phyloP scores from a whole-genome alignment of 2,888 invertebrate genomes.

The Plagodis dolabraria region DNA sequence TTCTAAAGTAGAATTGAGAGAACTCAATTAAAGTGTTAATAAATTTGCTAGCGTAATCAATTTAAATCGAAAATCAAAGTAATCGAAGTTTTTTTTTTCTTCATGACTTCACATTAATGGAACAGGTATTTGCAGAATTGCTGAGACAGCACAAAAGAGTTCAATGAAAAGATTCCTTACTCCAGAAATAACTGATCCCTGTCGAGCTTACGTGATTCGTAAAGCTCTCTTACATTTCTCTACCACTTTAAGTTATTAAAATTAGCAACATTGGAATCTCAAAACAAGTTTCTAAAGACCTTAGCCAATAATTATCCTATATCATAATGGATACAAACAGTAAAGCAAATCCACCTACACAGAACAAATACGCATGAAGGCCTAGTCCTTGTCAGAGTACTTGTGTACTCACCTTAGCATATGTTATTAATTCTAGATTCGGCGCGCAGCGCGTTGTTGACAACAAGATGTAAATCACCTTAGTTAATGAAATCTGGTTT shows the following conservation, averaged over 20 bases:
- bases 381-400: conserved; percentile 23
- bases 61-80: conserved; percentile 6
- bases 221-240: too few species aligned
- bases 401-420: conserved; percentile 13
- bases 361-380: conserved; percentile 26
- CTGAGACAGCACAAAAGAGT: too few species aligned
- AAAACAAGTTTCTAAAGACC: not conserved
- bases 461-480: conserved; percentile 34
- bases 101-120: too few species aligned
- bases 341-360: conserved; percentile 22
- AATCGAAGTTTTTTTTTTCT: too few species aligned
- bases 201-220: too few species aligned
- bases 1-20: conserved; percentile 53
- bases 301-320: not conserved
- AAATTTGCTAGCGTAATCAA: conserved; percentile 27
- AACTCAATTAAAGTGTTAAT: conserved; percentile 36
- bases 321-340: conserved; percentile 2
- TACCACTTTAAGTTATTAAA: too few species aligned
- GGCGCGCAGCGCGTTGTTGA: conserved; percentile 24
- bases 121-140: too few species aligned
- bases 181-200: too few species aligned
- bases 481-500: conserved; percentile 36
- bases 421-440: conserved; percentile 28
- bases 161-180: too few species aligned
- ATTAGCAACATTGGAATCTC: too few species aligned